A percentile compares a stretch with the other conserved stretches of the same genome.
Conservation (phyloP, 2,797 vertebrate species). For the Syndactyla subalaris region DNA sequence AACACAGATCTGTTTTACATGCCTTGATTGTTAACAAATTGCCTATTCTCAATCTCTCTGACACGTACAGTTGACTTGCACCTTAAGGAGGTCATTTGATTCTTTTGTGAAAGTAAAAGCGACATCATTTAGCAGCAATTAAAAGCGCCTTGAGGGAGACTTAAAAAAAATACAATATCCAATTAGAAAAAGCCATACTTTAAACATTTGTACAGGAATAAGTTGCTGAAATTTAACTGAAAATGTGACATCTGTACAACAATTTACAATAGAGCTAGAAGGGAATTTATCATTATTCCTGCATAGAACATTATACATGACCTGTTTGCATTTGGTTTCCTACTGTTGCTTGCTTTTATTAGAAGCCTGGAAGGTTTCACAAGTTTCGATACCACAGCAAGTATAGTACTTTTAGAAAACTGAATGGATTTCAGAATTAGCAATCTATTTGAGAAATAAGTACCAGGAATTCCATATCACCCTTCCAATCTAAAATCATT, state of each 20-base stretch:
- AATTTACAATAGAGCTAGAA: slow-evolving; percentile 93
- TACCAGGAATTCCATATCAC: slow-evolving; percentile 54
- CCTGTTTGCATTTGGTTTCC: slow-evolving; percentile 95
- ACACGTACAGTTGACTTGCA: slow-evolving; percentile 89
- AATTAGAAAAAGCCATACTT: slow-evolving; percentile 88
- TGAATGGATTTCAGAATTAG: slow-evolving; percentile 69
- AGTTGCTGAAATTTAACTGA: slow-evolving; percentile 90
- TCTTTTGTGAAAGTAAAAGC: slow-evolving; percentile 89
- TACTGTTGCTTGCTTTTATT: slow-evolving; percentile 84
- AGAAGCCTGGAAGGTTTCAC: slow-evolving; percentile 79
- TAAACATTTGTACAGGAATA: slow-evolving; percentile 91
- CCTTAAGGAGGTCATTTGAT: slow-evolving; percentile 89
- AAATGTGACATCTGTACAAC: slow-evolving; percentile 94
- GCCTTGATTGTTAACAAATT: slow-evolving; percentile 82
- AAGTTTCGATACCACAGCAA: slow-evolving; percentile 67
- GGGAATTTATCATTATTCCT: slow-evolving; percentile 92
- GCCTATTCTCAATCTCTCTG: slow-evolving; percentile 85
- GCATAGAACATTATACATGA: slow-evolving; percentile 93
- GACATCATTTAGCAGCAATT: slow-evolving; percentile 93
- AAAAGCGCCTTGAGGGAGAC: slow-evolving; percentile 88
- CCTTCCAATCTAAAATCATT: slow-evolving; percentile 69
- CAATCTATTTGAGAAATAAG: slow-evolving; percentile 55
- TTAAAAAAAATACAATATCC: slow-evolving; percentile 87
- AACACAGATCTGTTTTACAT: slow-evolving; percentile 75
- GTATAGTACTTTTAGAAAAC: slow-evolving; percentile 66